Percentiles rank a stretch among this genome's conserved stretches.
These are phyloP conservation scores for Phoxinus dragarum DNA, from an alignment of 2,797 vertebrate genomes.

Conservation along the genomic window DNA sequence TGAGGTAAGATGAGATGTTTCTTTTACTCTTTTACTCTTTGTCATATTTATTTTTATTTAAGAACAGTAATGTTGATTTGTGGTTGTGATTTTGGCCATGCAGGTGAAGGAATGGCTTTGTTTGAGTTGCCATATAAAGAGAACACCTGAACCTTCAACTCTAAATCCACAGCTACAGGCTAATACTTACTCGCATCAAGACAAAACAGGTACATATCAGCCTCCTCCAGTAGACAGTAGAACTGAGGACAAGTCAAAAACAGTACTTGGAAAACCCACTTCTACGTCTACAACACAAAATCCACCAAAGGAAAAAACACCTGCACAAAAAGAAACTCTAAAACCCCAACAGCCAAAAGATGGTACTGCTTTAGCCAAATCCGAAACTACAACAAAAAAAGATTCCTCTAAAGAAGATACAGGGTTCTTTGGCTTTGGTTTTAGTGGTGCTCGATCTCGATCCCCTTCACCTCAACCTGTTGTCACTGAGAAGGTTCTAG, in stretches of 20 bases:
- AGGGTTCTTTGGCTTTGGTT: slow-evolving; percentile 59
- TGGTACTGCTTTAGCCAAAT: slow-evolving; percentile 11
- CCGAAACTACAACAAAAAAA: slow-evolving; percentile 35
- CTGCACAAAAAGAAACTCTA: slow-evolving; percentile 25
- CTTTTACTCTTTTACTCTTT: neutral
- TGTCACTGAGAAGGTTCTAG: slow-evolving; percentile 81
- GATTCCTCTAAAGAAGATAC: slow-evolving; percentile 50
- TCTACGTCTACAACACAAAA: neutral
- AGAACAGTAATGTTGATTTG: neutral
- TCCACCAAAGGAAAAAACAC: slow-evolving; percentile 3
- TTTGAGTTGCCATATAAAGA: slow-evolving; percentile 87
- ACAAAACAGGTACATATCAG: slow-evolving; percentile 58
- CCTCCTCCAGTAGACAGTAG: slow-evolving; percentile 44
- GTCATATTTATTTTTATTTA: neutral
- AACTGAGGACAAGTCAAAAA: slow-evolving; percentile 62
- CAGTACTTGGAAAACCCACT: slow-evolving; percentile 11
- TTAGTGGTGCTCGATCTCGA: slow-evolving; percentile 65
- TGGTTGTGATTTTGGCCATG: slow-evolving; percentile 33
- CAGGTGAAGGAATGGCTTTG: slow-evolving; percentile 88
- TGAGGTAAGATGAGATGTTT: slow-evolving; percentile 54
- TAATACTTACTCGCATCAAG: slow-evolving; percentile 53
- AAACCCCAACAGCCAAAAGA: slow-evolving; percentile 47
- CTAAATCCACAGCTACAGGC: slow-evolving; percentile 56
- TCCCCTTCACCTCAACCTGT: slow-evolving; percentile 82
- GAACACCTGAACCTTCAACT: slow-evolving; percentile 51